A percentile compares a stretch with the other conserved stretches of the same genome.
phyloP scores from a whole-genome alignment of 2,113 vertebrate species.

The Anolis carolinensis region DNA sequence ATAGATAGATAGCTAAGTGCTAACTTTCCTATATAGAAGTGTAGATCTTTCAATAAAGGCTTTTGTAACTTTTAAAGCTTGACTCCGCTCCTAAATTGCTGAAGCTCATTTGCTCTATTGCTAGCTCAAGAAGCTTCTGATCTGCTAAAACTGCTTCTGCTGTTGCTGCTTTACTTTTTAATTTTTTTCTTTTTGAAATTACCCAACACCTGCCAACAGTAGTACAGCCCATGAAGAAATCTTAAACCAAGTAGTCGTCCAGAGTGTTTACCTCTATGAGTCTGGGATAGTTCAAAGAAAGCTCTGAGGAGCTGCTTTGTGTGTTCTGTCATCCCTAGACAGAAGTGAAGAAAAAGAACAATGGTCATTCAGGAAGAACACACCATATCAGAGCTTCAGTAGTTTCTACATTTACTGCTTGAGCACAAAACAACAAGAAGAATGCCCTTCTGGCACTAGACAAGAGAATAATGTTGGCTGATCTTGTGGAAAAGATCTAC shows the following conservation, averaged over 20 bases:
- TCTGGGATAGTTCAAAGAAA: constrained; percentile 97
- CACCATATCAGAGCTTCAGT: background rate
- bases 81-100: no score
- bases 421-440: background rate
- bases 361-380: background rate
- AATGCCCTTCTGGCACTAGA: background rate
- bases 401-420: background rate
- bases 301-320: constrained; percentile 93
- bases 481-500: no score
- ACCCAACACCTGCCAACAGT: background rate
- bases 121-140: no score
- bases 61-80: no score
- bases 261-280: constrained; percentile 88
- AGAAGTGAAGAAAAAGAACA: constrained; percentile 13
- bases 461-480: background rate
- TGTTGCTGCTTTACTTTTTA: no score
- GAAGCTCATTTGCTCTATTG: background rate
- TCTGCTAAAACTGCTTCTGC: no score
- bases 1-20: no score
- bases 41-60: no score
- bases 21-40: no score
- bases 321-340: constrained; percentile 93
- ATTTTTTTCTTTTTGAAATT: no score
- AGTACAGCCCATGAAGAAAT: background rate
- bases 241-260: constrained; percentile 7